Evolutionary conservation across 2,888 invertebrate species (phyloP).

Genomic region (Melieria crassipennis): DNA sequence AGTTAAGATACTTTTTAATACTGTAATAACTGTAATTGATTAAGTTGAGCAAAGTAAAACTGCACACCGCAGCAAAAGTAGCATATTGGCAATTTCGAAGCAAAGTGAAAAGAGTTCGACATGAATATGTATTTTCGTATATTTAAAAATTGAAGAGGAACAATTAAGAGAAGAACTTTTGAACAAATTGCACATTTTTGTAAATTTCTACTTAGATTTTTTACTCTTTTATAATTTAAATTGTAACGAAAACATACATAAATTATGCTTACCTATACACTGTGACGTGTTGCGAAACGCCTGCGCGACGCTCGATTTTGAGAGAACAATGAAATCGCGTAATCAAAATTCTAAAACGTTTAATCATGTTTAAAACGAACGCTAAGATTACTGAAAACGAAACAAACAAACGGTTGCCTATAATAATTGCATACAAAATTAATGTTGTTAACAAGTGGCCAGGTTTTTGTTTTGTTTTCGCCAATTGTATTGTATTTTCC

Average conservation of each 20-base stretch:
- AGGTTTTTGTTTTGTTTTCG: no score
- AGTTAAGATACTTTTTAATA: slow-evolving; percentile 33
- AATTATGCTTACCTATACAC: slow-evolving; percentile 26
- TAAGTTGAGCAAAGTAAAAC: slow-evolving; percentile 27
- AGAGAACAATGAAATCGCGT: slow-evolving; percentile 28
- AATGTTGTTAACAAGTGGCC: background rate
- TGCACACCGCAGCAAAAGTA: background rate
- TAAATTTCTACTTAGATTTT: slow-evolving; percentile 36
- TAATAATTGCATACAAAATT: slow-evolving; percentile 26
- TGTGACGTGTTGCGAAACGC: slow-evolving; percentile 10
- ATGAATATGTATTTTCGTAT: slow-evolving; percentile 16
- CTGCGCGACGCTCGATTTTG: slow-evolving; percentile 22
- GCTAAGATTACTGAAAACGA: background rate
- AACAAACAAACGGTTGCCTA: slow-evolving; percentile 23
- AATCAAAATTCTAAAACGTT: slow-evolving; percentile 33
- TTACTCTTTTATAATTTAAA: slow-evolving; percentile 35
- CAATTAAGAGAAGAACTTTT: slow-evolving; percentile 16
- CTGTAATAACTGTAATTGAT: slow-evolving; percentile 29
- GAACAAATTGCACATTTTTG: slow-evolving; percentile 33
- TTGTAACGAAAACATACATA: slow-evolving; percentile 12
- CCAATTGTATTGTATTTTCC: no score
- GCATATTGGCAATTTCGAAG: background rate
- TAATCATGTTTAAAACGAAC: slow-evolving; percentile 1
- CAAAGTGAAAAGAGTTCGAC: background rate
- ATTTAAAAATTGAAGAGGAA: slow-evolving; percentile 1